Percentiles rank a stretch among this genome's conserved stretches.
Conservation (phyloP, 2,113 vertebrate genomes). For the Carollia perspicillata region DNA sequence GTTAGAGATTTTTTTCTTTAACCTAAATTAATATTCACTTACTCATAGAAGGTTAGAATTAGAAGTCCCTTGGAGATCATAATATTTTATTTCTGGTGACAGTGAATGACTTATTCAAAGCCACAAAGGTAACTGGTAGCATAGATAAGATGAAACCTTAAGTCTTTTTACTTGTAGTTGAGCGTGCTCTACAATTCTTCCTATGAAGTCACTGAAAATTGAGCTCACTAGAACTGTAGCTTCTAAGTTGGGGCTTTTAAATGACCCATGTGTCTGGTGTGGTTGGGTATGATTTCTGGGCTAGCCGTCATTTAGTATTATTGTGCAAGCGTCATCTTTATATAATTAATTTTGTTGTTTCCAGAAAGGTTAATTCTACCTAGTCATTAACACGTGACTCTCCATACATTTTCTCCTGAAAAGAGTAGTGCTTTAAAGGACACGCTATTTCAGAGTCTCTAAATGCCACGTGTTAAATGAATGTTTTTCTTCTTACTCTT, state of each 20-base stretch:
- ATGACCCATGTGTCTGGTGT: neutral
- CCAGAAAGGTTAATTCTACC: neutral
- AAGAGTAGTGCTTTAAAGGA: neutral
- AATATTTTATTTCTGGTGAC: slow-evolving; percentile 22
- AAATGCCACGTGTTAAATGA: neutral
- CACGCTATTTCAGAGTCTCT: neutral
- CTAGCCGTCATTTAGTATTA: neutral
- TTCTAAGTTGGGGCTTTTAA: neutral
- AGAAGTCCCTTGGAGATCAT: neutral
- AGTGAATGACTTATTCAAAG: neutral
- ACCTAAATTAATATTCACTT: neutral
- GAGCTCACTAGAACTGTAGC: neutral
- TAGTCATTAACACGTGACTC: neutral
- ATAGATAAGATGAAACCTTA: neutral
- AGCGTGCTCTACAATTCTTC: neutral
- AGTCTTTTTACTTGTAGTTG: neutral
- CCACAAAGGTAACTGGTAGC: neutral
- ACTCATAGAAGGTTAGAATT: neutral
- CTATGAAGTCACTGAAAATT: neutral
- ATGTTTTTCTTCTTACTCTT: neutral
- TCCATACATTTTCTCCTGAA: neutral
- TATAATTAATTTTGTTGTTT: slow-evolving; percentile 14
- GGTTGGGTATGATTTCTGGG: neutral
- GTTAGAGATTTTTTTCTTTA: neutral
- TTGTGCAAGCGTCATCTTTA: neutral